Evolutionary conservation across 2,113 vertebrate species (phyloP), one percentile per base, ranked within the genome.

Genomic region (Empidonax traillii): DNA sequence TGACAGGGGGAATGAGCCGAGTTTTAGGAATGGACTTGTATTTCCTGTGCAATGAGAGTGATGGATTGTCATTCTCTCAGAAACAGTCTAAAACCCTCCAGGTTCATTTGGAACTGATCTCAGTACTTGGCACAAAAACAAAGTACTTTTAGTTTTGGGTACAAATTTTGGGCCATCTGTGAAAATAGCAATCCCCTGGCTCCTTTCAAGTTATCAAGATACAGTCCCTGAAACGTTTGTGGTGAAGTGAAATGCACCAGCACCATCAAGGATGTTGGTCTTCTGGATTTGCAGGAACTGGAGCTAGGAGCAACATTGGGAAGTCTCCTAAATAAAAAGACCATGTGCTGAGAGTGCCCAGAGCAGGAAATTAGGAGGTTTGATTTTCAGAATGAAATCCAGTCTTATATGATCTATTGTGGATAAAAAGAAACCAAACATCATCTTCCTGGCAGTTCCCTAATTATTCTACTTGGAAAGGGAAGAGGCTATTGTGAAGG

Each of bases 381-480:
- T 78, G 73, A 74, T 95, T 91, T 93, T 78, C 77, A 79, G 77
- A 88, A 81, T 81, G 41, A 77, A 92, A 83, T 85, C 6, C 11
- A 74, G 53, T 72, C 53, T 89, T 86, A 31, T 23, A 13, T 90
- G 80, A 68, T 84, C 77, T 88, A 15, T 89, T 94, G 61, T 73
- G 72, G 37, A 49, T 94, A 44, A 84, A 92, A 88, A 86, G 74
- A 89, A 95, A 81, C 43, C 61, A 89, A 92, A 53, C 68, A 21
- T 74, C 47, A 58, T 85, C 67, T 93, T 89, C 35, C n/a, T 92
- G 53, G 65, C 74, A 92, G 63, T 72, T 77, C 49, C 94, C 14
- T 89, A 94, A 97, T 97, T 96, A 96, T 97, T 96, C 61, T 95
- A 96, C 94, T 96, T 96, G 93, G 93, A 95, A 94, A 90, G 44